These are phyloP conservation scores for Enteromius afrohamiltoni DNA, from an alignment of 2,797 vertebrate species.

Conservation along the genomic window DNA sequence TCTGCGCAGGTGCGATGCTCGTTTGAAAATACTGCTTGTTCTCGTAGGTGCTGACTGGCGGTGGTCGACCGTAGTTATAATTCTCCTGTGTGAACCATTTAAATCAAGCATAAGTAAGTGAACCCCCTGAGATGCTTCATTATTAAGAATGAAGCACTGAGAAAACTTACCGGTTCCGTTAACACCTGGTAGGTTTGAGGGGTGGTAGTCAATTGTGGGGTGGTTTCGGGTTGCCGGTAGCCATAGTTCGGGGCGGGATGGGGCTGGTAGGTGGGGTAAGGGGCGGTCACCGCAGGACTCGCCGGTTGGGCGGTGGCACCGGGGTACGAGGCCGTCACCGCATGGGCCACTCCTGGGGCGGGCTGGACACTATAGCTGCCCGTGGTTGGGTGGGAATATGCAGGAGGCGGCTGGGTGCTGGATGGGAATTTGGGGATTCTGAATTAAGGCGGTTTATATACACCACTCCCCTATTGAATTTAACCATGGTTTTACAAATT, in stretches of 20 bases:
- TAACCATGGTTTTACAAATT: not conserved
- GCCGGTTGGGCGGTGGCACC: slow-evolving; percentile 69
- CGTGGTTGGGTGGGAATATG: slow-evolving; percentile 76
- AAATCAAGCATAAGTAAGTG: not conserved
- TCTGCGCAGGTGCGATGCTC: slow-evolving; percentile 69
- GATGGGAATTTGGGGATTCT: not conserved
- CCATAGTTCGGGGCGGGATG: slow-evolving; percentile 74
- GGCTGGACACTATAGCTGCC: slow-evolving; percentile 74
- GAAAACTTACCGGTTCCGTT: slow-evolving; percentile 72
- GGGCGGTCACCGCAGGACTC: slow-evolving; percentile 64
- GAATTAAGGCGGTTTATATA: not conserved
- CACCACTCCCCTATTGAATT: not conserved
- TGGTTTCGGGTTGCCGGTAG: slow-evolving; percentile 69
- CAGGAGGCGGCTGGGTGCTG: slow-evolving; percentile 75
- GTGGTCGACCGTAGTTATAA: slow-evolving; percentile 70
- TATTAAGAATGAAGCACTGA: not conserved
- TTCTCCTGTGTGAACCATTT: slow-evolving; percentile 66
- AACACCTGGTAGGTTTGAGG: slow-evolving; percentile 81
- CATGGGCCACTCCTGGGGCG: slow-evolving; percentile 68
- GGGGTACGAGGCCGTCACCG: slow-evolving; percentile 74
- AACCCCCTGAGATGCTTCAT: not conserved
- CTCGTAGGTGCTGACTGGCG: slow-evolving; percentile 69
- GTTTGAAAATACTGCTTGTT: slow-evolving; percentile 77
- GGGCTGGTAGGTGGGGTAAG: slow-evolving; percentile 73
- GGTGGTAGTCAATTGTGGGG: slow-evolving; percentile 75